Evolutionary conservation across 1,140 invertebrate species (phyloP), one percentile per base, ranked within the genome.

Genomic region (Streblospio benedicti): DNA sequence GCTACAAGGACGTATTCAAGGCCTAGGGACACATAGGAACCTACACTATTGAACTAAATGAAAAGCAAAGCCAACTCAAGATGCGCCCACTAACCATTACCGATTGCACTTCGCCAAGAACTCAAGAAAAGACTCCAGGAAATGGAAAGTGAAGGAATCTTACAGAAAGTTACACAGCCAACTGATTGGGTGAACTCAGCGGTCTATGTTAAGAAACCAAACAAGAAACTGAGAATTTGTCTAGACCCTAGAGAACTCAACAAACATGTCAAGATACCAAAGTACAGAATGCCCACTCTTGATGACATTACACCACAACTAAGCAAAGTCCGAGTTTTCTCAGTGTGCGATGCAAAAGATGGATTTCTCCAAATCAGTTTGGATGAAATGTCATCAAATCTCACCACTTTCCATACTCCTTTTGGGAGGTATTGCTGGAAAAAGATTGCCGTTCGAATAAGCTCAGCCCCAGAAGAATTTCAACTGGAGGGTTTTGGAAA

Each of bases 201-300:
- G 32, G 76, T 78, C 1, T 65, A 79, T 18, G 74, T 79, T n/a
- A 65, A 69, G 54, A 81, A 81, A 73, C 61, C 65, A 28, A 70
- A 77, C 63, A 71, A 71, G 31, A 62, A 72, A 32, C 45, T 81
- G 12, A 63, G 80, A 53, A 69, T 83, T 30, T 82, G 80, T 65
- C 57, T 83, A 18, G 80, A 83, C 67, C 81, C 80, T 3, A 67
- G 61, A 41, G 71, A 79, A 50, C 67, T 83, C 51, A 83, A 83
- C 69, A 71, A 69, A 58, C 68, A 62, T 35, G 74, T 82, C 14
- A 74, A 72, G 62, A 57, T 76, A 25, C 57, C 65, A 53, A 60
- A 66, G 31, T 64, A 63, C 45, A 59, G 57, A 31, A 38, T 63
- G 23, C 65, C 57, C 28, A 66, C 65, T 1, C 63, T 31, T 28